Base-by-base conservation (phyloP, 1,140 invertebrate species). In the Neodiprion fabricii region DNA sequence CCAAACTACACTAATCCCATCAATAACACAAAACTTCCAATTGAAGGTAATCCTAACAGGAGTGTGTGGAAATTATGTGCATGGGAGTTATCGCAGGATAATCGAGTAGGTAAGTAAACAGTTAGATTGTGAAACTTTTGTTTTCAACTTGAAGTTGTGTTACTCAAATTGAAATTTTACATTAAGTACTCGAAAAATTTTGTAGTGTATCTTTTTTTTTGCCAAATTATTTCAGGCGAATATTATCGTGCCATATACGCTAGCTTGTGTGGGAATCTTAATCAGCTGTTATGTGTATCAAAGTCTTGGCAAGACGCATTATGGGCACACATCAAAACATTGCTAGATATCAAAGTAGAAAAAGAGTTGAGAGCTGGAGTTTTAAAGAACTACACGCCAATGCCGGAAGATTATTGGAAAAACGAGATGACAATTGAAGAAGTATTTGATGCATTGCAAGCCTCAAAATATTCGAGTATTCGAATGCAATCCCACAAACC, bases 51-150 rank as follows among this genome's bases (percentile, higher is more conserved):
- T 89, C 92, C 92, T 1, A 92, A 94, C 74, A 90, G 97, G 84
- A 96, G 97, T 87, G 88, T 98, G 1, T 99, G 97, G 97, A 98
- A 98, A 83, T 89, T 91, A 79, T 93, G 93, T 82, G 94, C 96
- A 75, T 93, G 95, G 92, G 89, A 92, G 79, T 89, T 97, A 83
- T 92, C 91, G 23, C 83, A 91, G 82, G 90, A 94, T 81, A 82
- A 82, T 67, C 83, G 89, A 76, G 80, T 90, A 80, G 83, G 85
- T 85, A 81, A 78, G 78, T 81, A 66, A 68, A 47, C 40, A 68
- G 48, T 50, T n/a, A 10, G 23, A 12, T 71, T 47, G 72, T 74
- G 48, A 48, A 28, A 12, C 7, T 28, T 21, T 72, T 10, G 72
- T 8, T 12, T 61, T 61, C 71, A 10, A 67, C 53, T 12, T 48